Percentiles rank a stretch among this genome's conserved stretches.
These are phyloP conservation scores for Trilocha varians DNA, from an alignment of 2,888 invertebrate genomes.

Conservation along the genomic window DNA sequence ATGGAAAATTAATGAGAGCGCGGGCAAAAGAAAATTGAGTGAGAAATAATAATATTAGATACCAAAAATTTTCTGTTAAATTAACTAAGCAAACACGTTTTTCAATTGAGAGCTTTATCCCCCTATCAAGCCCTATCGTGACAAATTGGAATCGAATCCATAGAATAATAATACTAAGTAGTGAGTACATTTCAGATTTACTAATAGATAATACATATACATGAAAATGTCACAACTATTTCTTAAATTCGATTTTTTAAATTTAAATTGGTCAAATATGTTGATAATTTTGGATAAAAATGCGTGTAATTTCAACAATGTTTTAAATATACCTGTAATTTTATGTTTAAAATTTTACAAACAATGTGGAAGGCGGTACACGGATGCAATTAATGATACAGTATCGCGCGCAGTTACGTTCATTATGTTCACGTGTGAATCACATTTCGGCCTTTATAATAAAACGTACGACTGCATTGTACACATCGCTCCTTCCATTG, in stretches of 20 bases:
- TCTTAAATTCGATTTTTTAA: no score
- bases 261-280: not conserved
- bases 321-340: no score
- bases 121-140: not conserved
- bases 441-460: constrained; percentile 30
- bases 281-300: no score
- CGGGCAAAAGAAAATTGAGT: constrained; percentile 50
- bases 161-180: no score
- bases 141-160: no score
- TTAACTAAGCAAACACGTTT: constrained; percentile 45
- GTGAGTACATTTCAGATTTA: no score
- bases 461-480: constrained; percentile 30
- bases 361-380: not conserved
- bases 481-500: constrained; percentile 27
- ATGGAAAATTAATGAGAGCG: constrained; percentile 52
- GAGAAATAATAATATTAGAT: constrained; percentile 22
- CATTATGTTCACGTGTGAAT: constrained; percentile 22
- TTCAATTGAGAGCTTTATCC: not conserved
- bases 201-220: no score
- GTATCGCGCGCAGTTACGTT: not conserved
- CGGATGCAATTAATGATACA: not conserved
- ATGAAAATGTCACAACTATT: no score
- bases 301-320: no score
- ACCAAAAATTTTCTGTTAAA: constrained; percentile 31
- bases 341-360: no score